Evolutionary conservation across 1,140 invertebrate species (phyloP), one percentile per base, ranked within the genome.

Genomic region (Caenorhabditis inopinata): DNA sequence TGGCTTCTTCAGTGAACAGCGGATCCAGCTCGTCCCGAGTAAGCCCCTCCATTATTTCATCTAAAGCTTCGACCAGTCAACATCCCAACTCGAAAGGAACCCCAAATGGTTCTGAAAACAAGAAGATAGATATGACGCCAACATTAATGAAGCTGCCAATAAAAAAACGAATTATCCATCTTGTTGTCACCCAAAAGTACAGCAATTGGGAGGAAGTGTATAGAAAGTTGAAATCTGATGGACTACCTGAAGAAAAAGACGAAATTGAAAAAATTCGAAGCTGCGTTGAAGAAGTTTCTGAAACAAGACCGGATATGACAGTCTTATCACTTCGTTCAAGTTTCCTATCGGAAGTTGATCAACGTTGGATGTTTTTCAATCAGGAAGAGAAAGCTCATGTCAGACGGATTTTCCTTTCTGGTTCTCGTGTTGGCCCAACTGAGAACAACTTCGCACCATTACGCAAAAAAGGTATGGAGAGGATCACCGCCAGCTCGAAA

Each of bases 321-420:
- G 21, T 47, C 1, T 45, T 74, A 14, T 74, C 68, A 45, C 68
- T 74, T 74, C 68, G 45, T 27, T 45, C 68, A 25, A 35, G 6
- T 45, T 74, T 45, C 25, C 68, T 74, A 16, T 42, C 48, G n/a
- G 76, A 78, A 68, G 51, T 81, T n/a, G 74, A 81, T 74, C 51
- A 48, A 25, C 35, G 80, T 6, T 81, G 80, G 80, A 23, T 48
- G 42, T 81, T 74, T 47, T 81, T 81, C 74, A 62, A 53, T 25
- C 74, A 51, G 21, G 80, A 81, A 25, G 80, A 81, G 47, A 81
- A 81, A 32, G 45, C 38, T 14, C 62, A 75, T 58, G 73, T 80
- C 6, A 35, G 74, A 32, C 48, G 32, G 12, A 32, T 77, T 6
- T 58, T 16, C 18, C n/a, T 35, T 9, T 21, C 32, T 5, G 21